Evolutionary conservation across 2,888 invertebrate species (phyloP), one percentile per base, ranked within the genome.

Genomic region (Apantesis nais): DNA sequence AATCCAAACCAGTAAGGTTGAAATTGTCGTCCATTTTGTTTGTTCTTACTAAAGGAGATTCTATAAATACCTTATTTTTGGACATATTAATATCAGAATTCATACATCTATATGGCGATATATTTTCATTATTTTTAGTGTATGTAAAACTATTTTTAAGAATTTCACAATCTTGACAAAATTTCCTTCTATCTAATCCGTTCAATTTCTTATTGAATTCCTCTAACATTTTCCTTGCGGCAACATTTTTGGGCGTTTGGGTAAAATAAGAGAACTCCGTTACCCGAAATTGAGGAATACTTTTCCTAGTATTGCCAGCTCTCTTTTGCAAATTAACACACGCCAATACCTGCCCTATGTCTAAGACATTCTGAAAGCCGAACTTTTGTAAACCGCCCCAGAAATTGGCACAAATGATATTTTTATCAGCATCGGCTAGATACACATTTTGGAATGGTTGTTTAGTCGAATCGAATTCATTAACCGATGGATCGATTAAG

Each of bases 311-410:
- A 74, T 95, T 94, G 82, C 95, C 94, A 88, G 90, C 86, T 60
- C 96, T 90, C 91, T 96, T 96, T 86, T 96, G 95, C 68, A 97
- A 94, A 95, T 97, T 97, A 25, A 93, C 93, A 80, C 96, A 95
- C 0, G 95, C 94, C 1, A 97, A 88, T 12, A 96, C 83, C 73
- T 96, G 95, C 0, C 96, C 96, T 0, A 92, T 92, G 48, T 95
- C 94, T 9, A 97, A 83, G 31, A 96, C 89, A 74, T 96, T 96
- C 75, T 94, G 91, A 73, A 88, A 95, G 0, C 95, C 95, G 75
- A 92, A 93, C 74, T 95, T 94, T 79, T 91, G 90, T 1, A 95
- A 66, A 0, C 96, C 95, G 9, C 94, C 94, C 96, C 96, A 96
- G 80, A 96, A 96, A 71, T 95, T 95, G 0, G 96, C 80, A 70